Conservation (phyloP, 2,888 invertebrate species). For the Gymnoscelis rufifasciata region DNA sequence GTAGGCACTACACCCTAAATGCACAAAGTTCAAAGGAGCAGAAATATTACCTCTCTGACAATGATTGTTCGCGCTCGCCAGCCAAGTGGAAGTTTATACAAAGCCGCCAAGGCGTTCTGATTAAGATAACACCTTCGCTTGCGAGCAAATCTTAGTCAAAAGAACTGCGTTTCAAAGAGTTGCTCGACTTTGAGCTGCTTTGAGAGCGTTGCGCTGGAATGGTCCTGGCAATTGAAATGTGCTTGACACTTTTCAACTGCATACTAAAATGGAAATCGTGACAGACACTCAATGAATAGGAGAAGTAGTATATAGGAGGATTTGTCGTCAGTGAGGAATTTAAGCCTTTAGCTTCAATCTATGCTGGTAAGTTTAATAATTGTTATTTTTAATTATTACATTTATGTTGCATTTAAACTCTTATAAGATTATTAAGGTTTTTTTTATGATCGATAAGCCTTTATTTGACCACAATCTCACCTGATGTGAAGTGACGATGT, state of each 20-base stretch:
- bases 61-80: slow-evolving; percentile 39
- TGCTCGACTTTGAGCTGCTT: slow-evolving; percentile 43
- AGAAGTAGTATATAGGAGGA: no score
- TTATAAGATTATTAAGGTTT: no score
- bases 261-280: slow-evolving; percentile 1
- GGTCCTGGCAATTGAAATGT: slow-evolving; percentile 13
- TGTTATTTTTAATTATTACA: no score
- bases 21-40: slow-evolving; percentile 48
- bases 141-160: slow-evolving; percentile 40
- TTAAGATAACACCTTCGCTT: slow-evolving; percentile 63
- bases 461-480: no score
- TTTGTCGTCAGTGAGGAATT: no score
- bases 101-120: slow-evolving; percentile 56
- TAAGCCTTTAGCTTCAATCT: no score
- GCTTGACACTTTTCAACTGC: slow-evolving; percentile 12
- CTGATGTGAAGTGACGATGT: no score
- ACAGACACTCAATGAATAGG: background rate
- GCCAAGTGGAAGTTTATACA: slow-evolving; percentile 54
- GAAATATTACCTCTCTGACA: slow-evolving; percentile 52
- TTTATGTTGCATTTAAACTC: no score
- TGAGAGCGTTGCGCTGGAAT: slow-evolving; percentile 14
- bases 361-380: no score
- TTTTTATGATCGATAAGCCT: no score
- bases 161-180: slow-evolving; percentile 46
- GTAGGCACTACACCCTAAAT: slow-evolving; percentile 16